Conservation (phyloP, 2,113 vertebrate genomes). For the Sebastes fasciatus region DNA sequence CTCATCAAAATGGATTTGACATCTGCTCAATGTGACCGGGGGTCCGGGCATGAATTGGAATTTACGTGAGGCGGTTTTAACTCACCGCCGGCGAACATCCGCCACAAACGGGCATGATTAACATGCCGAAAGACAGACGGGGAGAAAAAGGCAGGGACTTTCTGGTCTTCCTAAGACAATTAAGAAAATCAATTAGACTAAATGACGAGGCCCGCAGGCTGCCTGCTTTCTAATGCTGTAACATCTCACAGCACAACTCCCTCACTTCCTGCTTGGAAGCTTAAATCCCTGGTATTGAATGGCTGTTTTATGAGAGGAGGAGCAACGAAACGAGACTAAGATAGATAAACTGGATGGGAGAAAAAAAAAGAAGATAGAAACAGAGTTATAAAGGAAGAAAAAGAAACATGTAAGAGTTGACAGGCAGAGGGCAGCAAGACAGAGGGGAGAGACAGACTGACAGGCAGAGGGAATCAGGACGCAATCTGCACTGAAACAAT, state of each 20-base stretch:
- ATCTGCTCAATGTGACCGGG: constrained; percentile 57
- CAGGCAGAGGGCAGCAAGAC: constrained; percentile 14
- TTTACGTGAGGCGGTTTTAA: constrained; percentile 22
- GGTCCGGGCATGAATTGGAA: constrained; percentile 27
- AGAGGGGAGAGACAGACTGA: constrained; percentile 17
- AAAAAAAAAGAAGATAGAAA: neutral
- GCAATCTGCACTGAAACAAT: neutral
- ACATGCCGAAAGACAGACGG: constrained; percentile 34
- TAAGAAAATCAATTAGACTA: constrained; percentile 64
- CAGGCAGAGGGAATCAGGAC: constrained; percentile 28
- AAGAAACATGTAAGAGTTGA: constrained; percentile 1
- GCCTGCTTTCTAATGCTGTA: constrained; percentile 8
- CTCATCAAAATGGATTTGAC: constrained; percentile 69
- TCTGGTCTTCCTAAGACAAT: constrained; percentile 57
- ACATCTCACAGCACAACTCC: constrained; percentile 11
- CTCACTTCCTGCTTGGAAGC: constrained; percentile 28
- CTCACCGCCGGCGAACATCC: constrained; percentile 3
- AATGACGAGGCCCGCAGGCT: constrained; percentile 48
- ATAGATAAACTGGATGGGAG: neutral
- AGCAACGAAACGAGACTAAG: neutral
- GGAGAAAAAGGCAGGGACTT: constrained; percentile 32
- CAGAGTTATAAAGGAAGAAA: neutral
- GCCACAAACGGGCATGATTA: constrained; percentile 46
- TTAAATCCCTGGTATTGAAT: neutral
- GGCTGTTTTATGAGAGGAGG: constrained; percentile 2